A percentile compares a stretch with the other conserved stretches of the same genome.
Conservation (phyloP, 2,113 vertebrate genomes). For the Engraulis encrasicolus region DNA sequence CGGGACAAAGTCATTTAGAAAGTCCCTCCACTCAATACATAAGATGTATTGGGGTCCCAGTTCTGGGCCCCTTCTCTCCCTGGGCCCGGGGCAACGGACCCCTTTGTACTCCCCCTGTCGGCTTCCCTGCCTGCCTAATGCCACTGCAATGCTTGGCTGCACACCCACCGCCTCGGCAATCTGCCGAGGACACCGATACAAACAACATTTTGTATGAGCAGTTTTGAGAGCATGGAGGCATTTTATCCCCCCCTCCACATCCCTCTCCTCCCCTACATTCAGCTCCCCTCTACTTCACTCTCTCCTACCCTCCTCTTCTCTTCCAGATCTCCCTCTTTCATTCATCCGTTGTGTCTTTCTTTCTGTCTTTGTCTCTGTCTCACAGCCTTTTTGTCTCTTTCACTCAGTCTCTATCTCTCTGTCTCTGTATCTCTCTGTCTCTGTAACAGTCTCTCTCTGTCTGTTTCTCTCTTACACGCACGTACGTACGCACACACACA, state of each 20-base stretch:
- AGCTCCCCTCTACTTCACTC: too few relatives aligned
- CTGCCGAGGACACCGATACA: conserved; percentile 3
- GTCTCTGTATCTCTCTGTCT: background rate
- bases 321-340: too few relatives aligned
- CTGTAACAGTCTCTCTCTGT: background rate
- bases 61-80: too few relatives aligned
- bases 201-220: background rate
- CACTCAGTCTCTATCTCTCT: background rate
- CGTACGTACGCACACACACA: conserved; percentile 16
- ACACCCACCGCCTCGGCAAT: background rate
- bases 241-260: background rate
- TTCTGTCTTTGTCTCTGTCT: background rate
- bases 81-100: too few relatives aligned
- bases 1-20: too few relatives aligned
- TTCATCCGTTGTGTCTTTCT: too few relatives aligned
- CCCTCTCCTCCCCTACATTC: too few relatives aligned
- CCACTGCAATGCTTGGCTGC: background rate
- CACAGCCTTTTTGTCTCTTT: background rate
- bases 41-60: too few relatives aligned
- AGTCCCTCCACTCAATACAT: too few relatives aligned
- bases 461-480: background rate
- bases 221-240: background rate
- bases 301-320: too few relatives aligned
- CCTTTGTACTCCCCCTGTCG: too few relatives aligned
- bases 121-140: conserved; percentile 27